Conservation (phyloP, 2,888 invertebrate species). For the Eupeodes luniger region DNA sequence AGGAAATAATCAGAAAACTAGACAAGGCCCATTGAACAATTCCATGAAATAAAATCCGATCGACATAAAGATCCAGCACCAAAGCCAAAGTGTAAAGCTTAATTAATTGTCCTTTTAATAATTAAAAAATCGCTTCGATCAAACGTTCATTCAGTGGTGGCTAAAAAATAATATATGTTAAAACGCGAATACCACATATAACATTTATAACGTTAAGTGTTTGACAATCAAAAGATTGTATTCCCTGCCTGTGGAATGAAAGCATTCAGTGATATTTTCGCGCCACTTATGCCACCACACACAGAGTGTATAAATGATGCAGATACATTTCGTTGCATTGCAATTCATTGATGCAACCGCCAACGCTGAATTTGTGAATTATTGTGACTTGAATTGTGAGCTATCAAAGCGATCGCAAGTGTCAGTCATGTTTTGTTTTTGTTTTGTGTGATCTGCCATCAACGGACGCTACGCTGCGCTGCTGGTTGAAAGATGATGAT, state of each 20-base stretch:
- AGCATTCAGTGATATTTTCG: constrained; percentile 39
- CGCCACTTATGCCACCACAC: constrained; percentile 48
- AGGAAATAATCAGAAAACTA: constrained; percentile 66
- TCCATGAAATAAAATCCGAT: constrained; percentile 53
- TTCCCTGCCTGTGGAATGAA: background rate
- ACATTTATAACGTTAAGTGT: constrained; percentile 29
- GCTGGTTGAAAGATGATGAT: constrained; percentile 16
- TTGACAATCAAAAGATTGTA: constrained; percentile 54
- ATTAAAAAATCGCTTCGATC: constrained; percentile 52
- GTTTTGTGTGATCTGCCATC: background rate
- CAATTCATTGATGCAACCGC: constrained; percentile 69
- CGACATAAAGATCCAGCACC: background rate
- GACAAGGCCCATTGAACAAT: constrained; percentile 54
- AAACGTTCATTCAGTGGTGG: constrained; percentile 27
- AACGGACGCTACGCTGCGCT: background rate
- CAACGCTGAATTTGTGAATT: constrained; percentile 48
- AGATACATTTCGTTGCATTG: constrained; percentile 37
- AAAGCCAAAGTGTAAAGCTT: constrained; percentile 43
- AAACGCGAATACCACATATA: constrained; percentile 8
- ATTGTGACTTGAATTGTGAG: background rate
- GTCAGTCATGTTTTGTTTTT: constrained; percentile 36
- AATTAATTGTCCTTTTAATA: constrained; percentile 74
- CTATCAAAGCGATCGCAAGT: constrained; percentile 48
- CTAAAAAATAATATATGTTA: constrained; percentile 20
- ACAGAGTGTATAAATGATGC: constrained; percentile 38